Evolutionary conservation across 2,888 invertebrate genomes (phyloP), one percentile per base, ranked within the genome.

Genomic region (Hofmannophila pseudospretella): DNA sequence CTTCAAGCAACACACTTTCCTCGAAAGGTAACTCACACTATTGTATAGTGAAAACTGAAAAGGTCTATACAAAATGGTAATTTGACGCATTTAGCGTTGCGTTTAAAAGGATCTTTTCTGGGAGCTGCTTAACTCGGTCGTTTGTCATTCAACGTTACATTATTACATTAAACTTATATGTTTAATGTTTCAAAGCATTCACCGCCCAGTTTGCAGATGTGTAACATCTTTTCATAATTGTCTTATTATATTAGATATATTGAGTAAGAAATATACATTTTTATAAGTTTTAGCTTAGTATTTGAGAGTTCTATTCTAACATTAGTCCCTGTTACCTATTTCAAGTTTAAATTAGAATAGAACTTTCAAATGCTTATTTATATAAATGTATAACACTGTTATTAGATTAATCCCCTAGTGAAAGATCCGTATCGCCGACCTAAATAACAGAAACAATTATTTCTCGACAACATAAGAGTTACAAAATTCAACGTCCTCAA

Each of bases 101-200:
- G 53, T 59, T 64, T 61, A 55, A 65, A 71, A 67, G 58, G 66
- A 67, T 68, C 60, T 68, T 65, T 67, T 67, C 66, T 60, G 52
- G 57, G 59, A 59, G 60, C 49, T 49, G 51, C 55, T 51, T 53
- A 58, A 50, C 57, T 56, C 45, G 46, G 46, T 49, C 56, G 58
- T 68, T 68, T 68, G 58, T 68, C 66, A 67, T 64, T 67, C 57
- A 51, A 46, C 51, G 50, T 49, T 46, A 47, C 44, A 54, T 58
- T 60, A 60, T 55, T 53, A 47, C 50, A 38, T 44, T 41, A 45
- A 45, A 36, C n/a, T 23, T 43, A 52, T 49, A 38, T n/a, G 30
- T 49, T 43, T 43, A 41, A 39, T 49, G 43, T 38, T 42, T 41
- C 39, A 51, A 47, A 44, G 36, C 40, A 43, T 44, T 49, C n/a